A percentile compares a stretch with the other conserved stretches of the same genome.
phyloP scores from a whole-genome alignment of 2,113 vertebrate species.

The Trogon surrucura region DNA sequence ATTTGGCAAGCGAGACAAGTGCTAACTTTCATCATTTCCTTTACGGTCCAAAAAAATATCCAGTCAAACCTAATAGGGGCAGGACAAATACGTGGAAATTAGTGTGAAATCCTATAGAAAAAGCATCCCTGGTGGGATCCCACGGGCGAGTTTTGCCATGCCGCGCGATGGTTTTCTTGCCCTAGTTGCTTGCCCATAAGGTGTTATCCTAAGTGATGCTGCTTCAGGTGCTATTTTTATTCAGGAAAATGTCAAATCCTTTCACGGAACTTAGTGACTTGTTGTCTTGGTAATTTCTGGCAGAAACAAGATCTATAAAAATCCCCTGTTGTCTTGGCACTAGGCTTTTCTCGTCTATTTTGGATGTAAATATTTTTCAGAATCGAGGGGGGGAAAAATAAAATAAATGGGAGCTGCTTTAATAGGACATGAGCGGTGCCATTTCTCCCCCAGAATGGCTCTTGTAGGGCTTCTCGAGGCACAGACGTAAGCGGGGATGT shows the following conservation, averaged over 20 bases:
- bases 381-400: background rate
- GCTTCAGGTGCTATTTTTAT: constrained; percentile 69
- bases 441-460: background rate
- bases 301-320: constrained; percentile 36
- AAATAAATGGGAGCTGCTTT: background rate
- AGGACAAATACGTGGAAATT: background rate
- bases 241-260: constrained; percentile 58
- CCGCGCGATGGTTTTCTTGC: background rate
- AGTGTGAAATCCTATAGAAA: background rate
- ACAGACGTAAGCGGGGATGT: background rate
- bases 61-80: background rate
- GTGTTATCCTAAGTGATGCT: constrained; percentile 30
- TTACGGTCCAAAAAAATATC: background rate
- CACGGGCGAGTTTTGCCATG: background rate
- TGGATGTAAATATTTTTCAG: constrained; percentile 25
- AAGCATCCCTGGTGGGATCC: background rate
- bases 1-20: background rate
- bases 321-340: constrained; percentile 29
- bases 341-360: constrained; percentile 17
- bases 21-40: background rate
- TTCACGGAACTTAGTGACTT: constrained; percentile 44
- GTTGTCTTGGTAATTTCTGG: constrained; percentile 48
- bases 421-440: accelerated
- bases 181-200: background rate
- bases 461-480: background rate